Evolutionary conservation across 2,113 vertebrate genomes (phyloP).

Genomic region (Ptilonorhynchus violaceus): DNA sequence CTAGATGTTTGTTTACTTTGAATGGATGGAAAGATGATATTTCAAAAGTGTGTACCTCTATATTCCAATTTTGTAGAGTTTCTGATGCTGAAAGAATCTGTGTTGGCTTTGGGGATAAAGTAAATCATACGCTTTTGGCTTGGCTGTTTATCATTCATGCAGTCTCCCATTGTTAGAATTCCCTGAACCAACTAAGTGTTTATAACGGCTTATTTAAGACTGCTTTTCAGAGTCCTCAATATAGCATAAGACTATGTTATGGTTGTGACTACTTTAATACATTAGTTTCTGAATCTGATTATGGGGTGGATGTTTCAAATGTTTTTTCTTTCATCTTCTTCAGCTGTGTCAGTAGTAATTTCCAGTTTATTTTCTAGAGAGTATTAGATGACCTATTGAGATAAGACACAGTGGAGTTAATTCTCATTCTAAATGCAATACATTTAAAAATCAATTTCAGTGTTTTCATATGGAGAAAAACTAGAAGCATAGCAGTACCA

Average conservation of each 20-base stretch:
- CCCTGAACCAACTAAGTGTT: neutral
- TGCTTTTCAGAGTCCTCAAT: neutral
- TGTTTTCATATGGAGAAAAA: neutral
- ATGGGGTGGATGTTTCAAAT: neutral
- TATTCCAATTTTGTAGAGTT: neutral
- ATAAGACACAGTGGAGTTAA: neutral
- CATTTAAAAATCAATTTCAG: neutral
- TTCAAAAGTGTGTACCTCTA: neutral
- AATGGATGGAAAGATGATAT: neutral
- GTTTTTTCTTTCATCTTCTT: neutral
- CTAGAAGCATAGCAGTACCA: neutral
- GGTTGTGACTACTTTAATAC: neutral
- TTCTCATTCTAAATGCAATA: neutral
- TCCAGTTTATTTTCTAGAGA: neutral
- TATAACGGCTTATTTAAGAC: neutral
- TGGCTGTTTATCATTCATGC: neutral
- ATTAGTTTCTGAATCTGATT: neutral
- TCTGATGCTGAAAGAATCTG: neutral
- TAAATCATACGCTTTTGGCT: neutral
- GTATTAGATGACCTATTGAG: neutral
- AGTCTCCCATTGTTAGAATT: neutral
- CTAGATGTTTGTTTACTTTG: constrained; percentile 17
- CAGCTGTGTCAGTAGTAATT: neutral
- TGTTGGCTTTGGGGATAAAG: neutral
- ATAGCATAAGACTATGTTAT: neutral